Conservation (phyloP, 1,140 invertebrate species). For the Ostrea edulis region DNA sequence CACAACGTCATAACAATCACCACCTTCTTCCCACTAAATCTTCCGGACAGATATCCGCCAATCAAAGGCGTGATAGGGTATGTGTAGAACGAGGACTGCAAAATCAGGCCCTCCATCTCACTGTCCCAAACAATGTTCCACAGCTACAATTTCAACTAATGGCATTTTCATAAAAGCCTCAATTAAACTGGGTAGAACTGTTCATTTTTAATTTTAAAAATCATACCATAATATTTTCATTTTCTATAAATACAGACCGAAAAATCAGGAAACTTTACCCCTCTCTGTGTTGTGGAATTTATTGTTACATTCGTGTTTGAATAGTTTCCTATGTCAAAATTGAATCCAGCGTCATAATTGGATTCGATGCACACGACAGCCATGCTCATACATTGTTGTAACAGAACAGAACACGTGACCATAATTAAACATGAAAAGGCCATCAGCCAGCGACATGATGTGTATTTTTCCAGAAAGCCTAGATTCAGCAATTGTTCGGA, state of each 20-base stretch:
- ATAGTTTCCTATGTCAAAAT: background rate
- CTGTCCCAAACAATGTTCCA: conserved; percentile 84
- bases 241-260: background rate
- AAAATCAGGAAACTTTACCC: background rate
- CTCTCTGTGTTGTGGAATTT: conserved; percentile 2
- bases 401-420: conserved; percentile 24
- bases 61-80: conserved; percentile 88
- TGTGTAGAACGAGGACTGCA: conserved; percentile 92
- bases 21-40: conserved; percentile 72
- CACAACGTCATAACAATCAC: conserved; percentile 57
- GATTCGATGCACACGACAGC: conserved; percentile 31
- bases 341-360: background rate
- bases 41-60: conserved; percentile 85
- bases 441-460: conserved; percentile 27
- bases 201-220: too few species aligned
- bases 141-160: background rate
- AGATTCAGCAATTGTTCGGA: background rate
- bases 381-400: conserved; percentile 42
- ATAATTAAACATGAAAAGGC: conserved; percentile 8
- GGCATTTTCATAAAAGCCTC: too few species aligned
- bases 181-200: too few species aligned
- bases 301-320: background rate
- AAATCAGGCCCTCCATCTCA: conserved; percentile 87
- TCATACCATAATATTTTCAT: too few species aligned
- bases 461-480: conserved; percentile 2